Conservation (phyloP, 2,888 invertebrate species). For the Drosophila yooni region DNA sequence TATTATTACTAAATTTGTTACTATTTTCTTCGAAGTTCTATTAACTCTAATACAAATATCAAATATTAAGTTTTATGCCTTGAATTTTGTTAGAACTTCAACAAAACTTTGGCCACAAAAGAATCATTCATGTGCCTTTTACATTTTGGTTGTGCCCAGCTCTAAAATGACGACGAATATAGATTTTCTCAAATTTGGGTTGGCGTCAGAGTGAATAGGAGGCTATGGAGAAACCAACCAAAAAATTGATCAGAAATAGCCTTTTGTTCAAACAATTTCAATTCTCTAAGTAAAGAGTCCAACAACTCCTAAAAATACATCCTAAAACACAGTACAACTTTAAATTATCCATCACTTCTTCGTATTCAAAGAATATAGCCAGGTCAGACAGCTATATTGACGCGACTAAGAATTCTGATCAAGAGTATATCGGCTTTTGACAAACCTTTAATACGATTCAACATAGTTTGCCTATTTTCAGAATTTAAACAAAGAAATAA, state of each 20-base stretch:
- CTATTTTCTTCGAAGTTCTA: not conserved
- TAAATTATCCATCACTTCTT: too few species aligned
- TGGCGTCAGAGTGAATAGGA: not conserved
- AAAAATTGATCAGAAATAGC: fast-evolving
- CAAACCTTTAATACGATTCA: not conserved
- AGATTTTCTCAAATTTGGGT: not conserved
- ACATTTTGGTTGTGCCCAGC: too few species aligned
- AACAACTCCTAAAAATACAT: not conserved
- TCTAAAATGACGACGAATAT: too few species aligned
- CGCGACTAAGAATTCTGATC: not conserved
- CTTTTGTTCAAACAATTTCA: not conserved
- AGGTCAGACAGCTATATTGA: not conserved
- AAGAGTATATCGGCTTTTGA: not conserved
- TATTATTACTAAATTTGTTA: not conserved
- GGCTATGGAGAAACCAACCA: not conserved
- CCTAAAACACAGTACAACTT: not conserved
- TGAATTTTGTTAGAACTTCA: not conserved
- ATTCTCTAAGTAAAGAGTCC: not conserved
- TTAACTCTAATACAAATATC: not conserved
- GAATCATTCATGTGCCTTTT: not conserved
- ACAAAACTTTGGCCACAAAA: not conserved
- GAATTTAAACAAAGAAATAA: not conserved
- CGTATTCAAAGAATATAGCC: not conserved
- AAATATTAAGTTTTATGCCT: not conserved
- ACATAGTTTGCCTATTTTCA: slow-evolving; percentile 4